These are phyloP conservation scores for Homarus americanus DNA, from an alignment of 1,140 invertebrate species.

Conservation along the genomic window DNA sequence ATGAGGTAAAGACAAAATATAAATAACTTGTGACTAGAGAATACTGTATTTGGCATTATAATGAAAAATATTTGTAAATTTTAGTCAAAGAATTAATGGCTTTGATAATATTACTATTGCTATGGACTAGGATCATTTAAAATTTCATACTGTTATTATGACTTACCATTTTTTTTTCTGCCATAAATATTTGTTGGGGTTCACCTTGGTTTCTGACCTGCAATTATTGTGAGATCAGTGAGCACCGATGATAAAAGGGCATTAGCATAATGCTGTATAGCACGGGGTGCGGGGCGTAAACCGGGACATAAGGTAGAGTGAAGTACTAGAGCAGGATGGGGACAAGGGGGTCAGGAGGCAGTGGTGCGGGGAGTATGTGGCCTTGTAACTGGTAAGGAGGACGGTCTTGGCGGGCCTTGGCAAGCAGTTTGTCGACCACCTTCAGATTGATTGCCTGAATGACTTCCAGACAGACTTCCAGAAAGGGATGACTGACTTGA, in stretches of 20 bases:
- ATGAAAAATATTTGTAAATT: background rate
- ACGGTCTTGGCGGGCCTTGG: constrained; percentile 64
- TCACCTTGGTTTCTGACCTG: constrained; percentile 20
- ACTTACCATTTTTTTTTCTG: background rate
- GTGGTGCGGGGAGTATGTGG: constrained; percentile 62
- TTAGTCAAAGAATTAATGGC: background rate
- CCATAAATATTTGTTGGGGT: background rate
- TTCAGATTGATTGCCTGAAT: constrained; percentile 48
- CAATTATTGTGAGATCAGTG: constrained; percentile 54
- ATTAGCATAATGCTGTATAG: constrained; percentile 65
- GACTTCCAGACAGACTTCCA: constrained; percentile 69
- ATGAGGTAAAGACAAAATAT: background rate
- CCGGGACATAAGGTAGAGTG: constrained; percentile 19
- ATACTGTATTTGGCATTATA: background rate
- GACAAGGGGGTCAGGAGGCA: constrained; percentile 61
- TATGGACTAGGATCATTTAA: constrained; percentile 1
- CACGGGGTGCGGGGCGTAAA: constrained; percentile 36
- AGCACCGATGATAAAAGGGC: constrained; percentile 60
- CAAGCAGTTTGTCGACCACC: constrained; percentile 25
- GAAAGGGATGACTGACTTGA: constrained; percentile 73
- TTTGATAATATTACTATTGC: background rate
- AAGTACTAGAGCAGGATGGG: constrained; percentile 13
- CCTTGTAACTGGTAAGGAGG: constrained; percentile 71
- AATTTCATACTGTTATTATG: background rate
- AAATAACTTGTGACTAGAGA: background rate